phyloP scores from a whole-genome alignment of 2,797 vertebrate species.

The Hapalemur alaotrensis region DNA sequence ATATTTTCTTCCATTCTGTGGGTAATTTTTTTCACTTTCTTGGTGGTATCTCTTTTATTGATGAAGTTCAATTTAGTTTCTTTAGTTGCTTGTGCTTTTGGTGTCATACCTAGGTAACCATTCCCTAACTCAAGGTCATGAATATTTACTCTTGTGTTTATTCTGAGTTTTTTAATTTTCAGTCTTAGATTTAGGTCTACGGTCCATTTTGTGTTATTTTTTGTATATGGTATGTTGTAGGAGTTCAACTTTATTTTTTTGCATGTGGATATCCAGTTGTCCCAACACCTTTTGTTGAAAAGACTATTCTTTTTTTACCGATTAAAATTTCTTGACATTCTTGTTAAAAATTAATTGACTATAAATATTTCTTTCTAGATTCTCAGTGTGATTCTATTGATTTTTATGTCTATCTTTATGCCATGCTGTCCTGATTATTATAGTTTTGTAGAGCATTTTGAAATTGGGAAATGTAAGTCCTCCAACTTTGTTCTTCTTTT shows the following conservation, averaged over 20 bases:
- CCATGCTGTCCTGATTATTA: neutral
- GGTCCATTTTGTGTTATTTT: neutral
- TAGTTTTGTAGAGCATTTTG: neutral
- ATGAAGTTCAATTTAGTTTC: neutral
- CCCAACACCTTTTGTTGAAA: neutral
- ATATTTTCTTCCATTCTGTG: neutral
- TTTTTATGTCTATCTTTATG: neutral
- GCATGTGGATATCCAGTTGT: neutral
- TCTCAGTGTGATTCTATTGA: neutral
- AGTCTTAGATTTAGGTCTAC: neutral
- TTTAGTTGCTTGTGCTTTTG: neutral
- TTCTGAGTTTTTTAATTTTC: neutral
- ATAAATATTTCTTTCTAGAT: neutral
- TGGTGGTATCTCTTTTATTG: neutral
- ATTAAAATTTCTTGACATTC: neutral
- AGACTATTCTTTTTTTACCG: neutral
- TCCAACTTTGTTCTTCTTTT: neutral
- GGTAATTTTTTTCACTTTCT: neutral
- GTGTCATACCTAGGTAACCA: neutral
- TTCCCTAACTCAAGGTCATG: neutral
- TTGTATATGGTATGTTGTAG: neutral
- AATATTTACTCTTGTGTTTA: neutral
- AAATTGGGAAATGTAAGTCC: neutral
- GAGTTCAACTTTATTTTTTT: neutral
- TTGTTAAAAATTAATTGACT: neutral